Conservation (phyloP, 2,797 vertebrate genomes). For the Semotilus atromaculatus region DNA sequence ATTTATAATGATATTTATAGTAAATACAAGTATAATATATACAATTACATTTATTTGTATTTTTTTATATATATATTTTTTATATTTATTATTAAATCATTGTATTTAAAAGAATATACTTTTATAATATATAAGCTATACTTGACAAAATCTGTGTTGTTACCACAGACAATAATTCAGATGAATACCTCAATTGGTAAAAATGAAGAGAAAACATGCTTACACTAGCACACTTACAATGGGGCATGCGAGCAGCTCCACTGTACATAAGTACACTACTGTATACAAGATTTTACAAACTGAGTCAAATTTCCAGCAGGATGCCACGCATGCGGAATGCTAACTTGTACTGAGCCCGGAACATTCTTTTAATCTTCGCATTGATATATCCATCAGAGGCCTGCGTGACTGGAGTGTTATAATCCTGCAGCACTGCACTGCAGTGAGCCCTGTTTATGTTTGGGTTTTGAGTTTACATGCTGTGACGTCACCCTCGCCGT, state of each 20-base stretch:
- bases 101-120: background rate
- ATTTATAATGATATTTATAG: background rate
- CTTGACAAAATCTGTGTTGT: background rate
- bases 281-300: background rate
- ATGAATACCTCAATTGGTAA: background rate
- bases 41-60: background rate
- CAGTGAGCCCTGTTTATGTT: conserved; percentile 25
- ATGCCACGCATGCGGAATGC: background rate
- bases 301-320: background rate
- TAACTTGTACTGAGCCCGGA: background rate
- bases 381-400: background rate
- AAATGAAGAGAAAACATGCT: background rate
- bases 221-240: background rate
- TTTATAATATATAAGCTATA: background rate
- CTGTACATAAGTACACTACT: background rate
- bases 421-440: conserved; percentile 29
- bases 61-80: background rate
- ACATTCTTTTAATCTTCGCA: background rate
- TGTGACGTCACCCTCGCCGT: conserved; percentile 24
- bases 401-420: conserved; percentile 11
- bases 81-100: background rate
- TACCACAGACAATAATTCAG: background rate
- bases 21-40: background rate
- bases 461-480: conserved; percentile 22
- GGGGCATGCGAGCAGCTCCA: background rate